These are phyloP conservation scores for Rutpela maculata DNA, from an alignment of 2,888 invertebrate species.

Conservation along the genomic window DNA sequence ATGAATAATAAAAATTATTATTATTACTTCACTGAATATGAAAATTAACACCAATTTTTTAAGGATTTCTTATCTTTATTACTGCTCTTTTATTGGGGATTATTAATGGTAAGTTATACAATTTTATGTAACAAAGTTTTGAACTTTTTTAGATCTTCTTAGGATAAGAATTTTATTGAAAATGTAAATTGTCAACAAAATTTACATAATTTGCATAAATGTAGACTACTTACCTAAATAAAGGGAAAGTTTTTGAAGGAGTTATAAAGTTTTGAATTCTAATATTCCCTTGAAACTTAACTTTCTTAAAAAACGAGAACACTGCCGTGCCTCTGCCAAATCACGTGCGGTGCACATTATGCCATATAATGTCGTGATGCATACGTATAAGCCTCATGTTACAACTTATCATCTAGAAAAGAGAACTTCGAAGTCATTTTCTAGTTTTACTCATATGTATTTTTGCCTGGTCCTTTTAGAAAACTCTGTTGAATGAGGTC, in stretches of 20 bases:
- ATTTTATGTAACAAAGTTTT: not conserved
- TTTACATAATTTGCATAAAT: constrained; percentile 19
- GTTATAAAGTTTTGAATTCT: not conserved
- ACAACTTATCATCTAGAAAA: too few relatives aligned
- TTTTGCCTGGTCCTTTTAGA: too few relatives aligned
- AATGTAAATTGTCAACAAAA: constrained; percentile 20
- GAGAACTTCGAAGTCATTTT: too few relatives aligned
- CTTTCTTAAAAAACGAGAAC: not conserved
- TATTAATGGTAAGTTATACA: not conserved
- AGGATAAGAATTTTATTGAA: not conserved
- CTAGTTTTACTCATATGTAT: too few relatives aligned
- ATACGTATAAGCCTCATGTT: too few relatives aligned
- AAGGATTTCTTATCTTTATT: not conserved
- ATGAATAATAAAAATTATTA: too few relatives aligned
- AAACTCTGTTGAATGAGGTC: too few relatives aligned
- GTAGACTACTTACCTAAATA: constrained; percentile 12
- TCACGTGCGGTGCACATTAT: not conserved
- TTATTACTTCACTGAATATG: too few relatives aligned
- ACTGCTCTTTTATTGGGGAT: not conserved
- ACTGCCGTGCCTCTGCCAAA: not conserved
- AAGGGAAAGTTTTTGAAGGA: constrained; percentile 8
- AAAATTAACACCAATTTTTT: too few relatives aligned
- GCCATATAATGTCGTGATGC: too few relatives aligned
- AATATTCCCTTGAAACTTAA: not conserved
- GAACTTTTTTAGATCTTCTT: not conserved